These are phyloP conservation scores for Lordiphosa mommai DNA, from an alignment of 1,140 invertebrate species.

Conservation along the genomic window DNA sequence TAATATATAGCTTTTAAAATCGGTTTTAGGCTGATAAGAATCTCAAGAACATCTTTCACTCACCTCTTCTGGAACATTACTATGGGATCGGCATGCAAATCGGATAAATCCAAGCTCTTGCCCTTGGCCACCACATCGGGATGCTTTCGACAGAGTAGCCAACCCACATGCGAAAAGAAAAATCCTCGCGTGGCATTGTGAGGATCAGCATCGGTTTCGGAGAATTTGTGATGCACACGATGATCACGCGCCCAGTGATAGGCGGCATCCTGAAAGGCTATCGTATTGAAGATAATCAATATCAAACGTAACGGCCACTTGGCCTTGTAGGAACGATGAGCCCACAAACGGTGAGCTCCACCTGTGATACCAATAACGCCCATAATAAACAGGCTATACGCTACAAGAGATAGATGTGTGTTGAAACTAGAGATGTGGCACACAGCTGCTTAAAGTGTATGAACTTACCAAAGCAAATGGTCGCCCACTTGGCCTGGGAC, in stretches of 20 bases:
- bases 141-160: slow-evolving; percentile 94
- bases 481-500: slow-evolving; percentile 88
- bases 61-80: slow-evolving; percentile 92
- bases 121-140: slow-evolving; percentile 93
- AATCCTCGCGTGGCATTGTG: slow-evolving; percentile 95
- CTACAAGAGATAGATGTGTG: slow-evolving; percentile 9
- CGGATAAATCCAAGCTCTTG: slow-evolving; percentile 90
- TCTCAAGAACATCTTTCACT: slow-evolving; percentile 55
- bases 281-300: slow-evolving; percentile 88
- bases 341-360: slow-evolving; percentile 95
- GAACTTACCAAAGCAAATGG: slow-evolving; percentile 85
- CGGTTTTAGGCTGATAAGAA: too few relatives aligned
- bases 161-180: slow-evolving; percentile 97
- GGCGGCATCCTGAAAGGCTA: slow-evolving; percentile 94
- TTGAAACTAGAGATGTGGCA: neutral
- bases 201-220: slow-evolving; percentile 96
- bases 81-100: slow-evolving; percentile 92
- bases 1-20: too few relatives aligned
- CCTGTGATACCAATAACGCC: slow-evolving; percentile 92
- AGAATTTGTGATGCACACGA: slow-evolving; percentile 97
- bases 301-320: slow-evolving; percentile 90
- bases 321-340: slow-evolving; percentile 96
- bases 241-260: slow-evolving; percentile 96
- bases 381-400: slow-evolving; percentile 81
- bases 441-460: neutral